Evolutionary conservation across 2,797 vertebrate species (phyloP), one percentile per base, ranked within the genome.

Genomic region (Cirrhinus molitorella): DNA sequence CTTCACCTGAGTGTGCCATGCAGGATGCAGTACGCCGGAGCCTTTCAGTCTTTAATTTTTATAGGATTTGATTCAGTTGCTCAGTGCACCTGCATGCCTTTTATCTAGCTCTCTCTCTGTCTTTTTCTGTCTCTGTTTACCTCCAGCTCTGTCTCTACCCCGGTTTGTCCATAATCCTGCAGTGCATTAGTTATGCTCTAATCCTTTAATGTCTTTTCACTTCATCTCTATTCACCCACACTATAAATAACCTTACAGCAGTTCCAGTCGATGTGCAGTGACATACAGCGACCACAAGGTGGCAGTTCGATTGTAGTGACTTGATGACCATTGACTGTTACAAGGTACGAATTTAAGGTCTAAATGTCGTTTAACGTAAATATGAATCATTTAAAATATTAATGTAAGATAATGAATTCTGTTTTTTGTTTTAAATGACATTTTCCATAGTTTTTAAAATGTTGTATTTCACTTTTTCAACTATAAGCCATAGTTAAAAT

Each of bases 11-110:
- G 51, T 17, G 7, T 23, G 45, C n/a, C 71, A 55, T 61, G 71
- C 31, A 31, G 43, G 57, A 31, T 61, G 37, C 12, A 87, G 88
- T 90, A 89, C 87, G 80, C 89, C 87, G 85, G 73, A 90, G 12
- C 13, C 59, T 7, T 61, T n/a, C 51, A 61, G 16, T 89, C 51
- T 88, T 90, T 83, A 43, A 57, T 67, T 16, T 80, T 31, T 79
- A 11, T 14, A 66, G 14, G 31, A 75, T 59, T 51, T 51, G 1
- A 51, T 49, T 31, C 7, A 40, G 21, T 49, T 28, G 21, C 71
- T 37, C 21, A 13, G 17, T 53, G 28, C 16, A 25, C 4, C 55
- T 25, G 23, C 23, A 25, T 21, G 21, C 51, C 63, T 74, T 80
- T 53, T 87, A 55, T 85, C 43, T 70, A n/a, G 67, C 51, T 85